Percentiles rank a stretch among this genome's conserved stretches.
phyloP scores from a whole-genome alignment of 2,797 vertebrate species.

The Mormyrus hasselquistii region DNA sequence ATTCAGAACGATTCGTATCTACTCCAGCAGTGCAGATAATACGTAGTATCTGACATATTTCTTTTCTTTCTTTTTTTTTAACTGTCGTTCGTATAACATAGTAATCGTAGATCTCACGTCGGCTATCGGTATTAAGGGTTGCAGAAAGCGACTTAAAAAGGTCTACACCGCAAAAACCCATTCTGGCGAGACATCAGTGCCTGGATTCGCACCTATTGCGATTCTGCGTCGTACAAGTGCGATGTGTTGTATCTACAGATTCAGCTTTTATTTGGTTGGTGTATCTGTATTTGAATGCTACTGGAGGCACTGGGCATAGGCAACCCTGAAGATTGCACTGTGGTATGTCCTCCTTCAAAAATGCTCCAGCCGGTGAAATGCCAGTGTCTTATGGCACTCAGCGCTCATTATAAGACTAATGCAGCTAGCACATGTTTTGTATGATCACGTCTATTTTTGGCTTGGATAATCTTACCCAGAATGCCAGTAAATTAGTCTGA shows the following conservation, averaged over 20 bases:
- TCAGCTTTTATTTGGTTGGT: not conserved
- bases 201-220: not conserved
- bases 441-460: not conserved
- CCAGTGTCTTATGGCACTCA: not conserved
- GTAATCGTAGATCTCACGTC: not conserved
- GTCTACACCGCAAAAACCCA: not conserved
- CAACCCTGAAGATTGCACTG: not conserved
- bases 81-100: not conserved
- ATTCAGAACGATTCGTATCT: not conserved
- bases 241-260: not conserved
- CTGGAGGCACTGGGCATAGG: not conserved
- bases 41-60: not conserved
- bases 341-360: not conserved
- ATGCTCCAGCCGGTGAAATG: not conserved
- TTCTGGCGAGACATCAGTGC: not conserved
- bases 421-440: not conserved
- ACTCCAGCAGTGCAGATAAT: not conserved
- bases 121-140: not conserved
- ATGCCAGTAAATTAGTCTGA: constrained; percentile 4
- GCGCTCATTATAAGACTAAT: constrained; percentile 6
- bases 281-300: not conserved
- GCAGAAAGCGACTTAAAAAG: not conserved
- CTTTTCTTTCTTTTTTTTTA: not conserved
- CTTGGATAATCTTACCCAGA: not conserved
- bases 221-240: not conserved